Conservation (phyloP, 64 coral and sea anemone genomes). For the Pocillopora damicornis region DNA sequence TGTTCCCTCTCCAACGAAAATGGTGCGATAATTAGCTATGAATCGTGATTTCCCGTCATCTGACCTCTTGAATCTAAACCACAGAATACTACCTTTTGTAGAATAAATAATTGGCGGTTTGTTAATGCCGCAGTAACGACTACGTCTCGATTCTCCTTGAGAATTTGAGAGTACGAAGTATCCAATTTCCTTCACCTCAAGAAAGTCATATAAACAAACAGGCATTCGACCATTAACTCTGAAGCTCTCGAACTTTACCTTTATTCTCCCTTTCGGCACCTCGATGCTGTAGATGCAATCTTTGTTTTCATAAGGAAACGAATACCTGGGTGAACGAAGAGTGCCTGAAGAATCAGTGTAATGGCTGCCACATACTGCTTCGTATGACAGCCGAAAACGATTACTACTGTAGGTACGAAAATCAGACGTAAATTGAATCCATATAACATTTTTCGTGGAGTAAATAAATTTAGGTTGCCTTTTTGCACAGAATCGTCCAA, state of each 20-base stretch:
- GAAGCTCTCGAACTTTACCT: slow-evolving; percentile 83
- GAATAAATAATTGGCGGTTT: slow-evolving; percentile 82
- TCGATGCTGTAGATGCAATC: slow-evolving; percentile 88
- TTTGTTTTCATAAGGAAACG: slow-evolving; percentile 60
- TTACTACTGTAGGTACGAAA: slow-evolving; percentile 65
- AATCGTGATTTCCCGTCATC: slow-evolving; percentile 47
- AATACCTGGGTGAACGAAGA: slow-evolving; percentile 68
- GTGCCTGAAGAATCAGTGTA: slow-evolving; percentile 40
- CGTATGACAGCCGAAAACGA: slow-evolving; percentile 75
- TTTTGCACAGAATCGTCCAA: slow-evolving; percentile 88
- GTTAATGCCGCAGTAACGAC: slow-evolving; percentile 70
- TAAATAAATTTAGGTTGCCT: slow-evolving; percentile 70
- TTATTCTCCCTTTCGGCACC: slow-evolving; percentile 79
- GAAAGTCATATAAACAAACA: slow-evolving; percentile 70
- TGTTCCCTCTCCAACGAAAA: slow-evolving; percentile 63
- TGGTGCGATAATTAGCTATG: slow-evolving; percentile 56
- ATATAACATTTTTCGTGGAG: slow-evolving; percentile 66
- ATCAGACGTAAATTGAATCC: slow-evolving; percentile 77
- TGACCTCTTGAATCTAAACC: slow-evolving; percentile 74
- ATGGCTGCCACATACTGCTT: slow-evolving; percentile 80
- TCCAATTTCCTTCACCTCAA: slow-evolving; percentile 75
- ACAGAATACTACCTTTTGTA: slow-evolving; percentile 64
- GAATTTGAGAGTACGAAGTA: slow-evolving; percentile 52
- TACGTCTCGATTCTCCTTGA: slow-evolving; percentile 20
- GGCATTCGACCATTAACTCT: slow-evolving; percentile 59